A percentile compares a stretch with the other conserved stretches of the same genome.
phyloP scores from a whole-genome alignment of 2,888 invertebrate species.

The Rhogogaster chlorosoma region DNA sequence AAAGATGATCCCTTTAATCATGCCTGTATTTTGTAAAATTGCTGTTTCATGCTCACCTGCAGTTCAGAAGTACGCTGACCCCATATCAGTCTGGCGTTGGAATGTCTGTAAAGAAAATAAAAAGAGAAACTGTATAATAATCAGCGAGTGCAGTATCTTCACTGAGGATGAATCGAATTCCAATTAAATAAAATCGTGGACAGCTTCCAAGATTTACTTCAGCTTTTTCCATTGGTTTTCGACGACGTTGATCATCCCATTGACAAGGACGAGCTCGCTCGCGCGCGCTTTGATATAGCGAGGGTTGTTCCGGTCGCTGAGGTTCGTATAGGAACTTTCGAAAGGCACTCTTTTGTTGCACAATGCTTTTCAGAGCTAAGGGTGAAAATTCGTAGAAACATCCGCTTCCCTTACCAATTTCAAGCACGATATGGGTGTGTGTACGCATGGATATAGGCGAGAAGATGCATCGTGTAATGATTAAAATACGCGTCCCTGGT shows the following conservation, averaged over 20 bases:
- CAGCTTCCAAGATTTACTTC: neutral
- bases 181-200: conserved; percentile 1
- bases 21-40: neutral
- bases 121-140: neutral
- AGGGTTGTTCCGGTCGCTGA: conserved; percentile 14
- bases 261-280: neutral
- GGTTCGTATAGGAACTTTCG: neutral
- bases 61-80: conserved; percentile 16
- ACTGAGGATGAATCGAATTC: neutral
- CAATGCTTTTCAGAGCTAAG: conserved; percentile 3
- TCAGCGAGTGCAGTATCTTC: neutral
- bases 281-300: neutral
- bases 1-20: neutral
- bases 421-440: neutral
- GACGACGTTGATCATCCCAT: conserved; percentile 36
- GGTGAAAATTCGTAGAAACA: conserved; percentile 5
- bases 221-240: neutral
- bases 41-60: conserved; percentile 27
- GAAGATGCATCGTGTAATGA: conserved; percentile 18
- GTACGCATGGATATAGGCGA: neutral
- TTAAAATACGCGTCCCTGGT: neutral
- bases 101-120: conserved; percentile 15
- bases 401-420: conserved; percentile 29
- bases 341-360: conserved; percentile 26
- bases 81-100: conserved; percentile 5